phyloP scores from a whole-genome alignment of 2,113 vertebrate species.

The Platysternon megacephalum region DNA sequence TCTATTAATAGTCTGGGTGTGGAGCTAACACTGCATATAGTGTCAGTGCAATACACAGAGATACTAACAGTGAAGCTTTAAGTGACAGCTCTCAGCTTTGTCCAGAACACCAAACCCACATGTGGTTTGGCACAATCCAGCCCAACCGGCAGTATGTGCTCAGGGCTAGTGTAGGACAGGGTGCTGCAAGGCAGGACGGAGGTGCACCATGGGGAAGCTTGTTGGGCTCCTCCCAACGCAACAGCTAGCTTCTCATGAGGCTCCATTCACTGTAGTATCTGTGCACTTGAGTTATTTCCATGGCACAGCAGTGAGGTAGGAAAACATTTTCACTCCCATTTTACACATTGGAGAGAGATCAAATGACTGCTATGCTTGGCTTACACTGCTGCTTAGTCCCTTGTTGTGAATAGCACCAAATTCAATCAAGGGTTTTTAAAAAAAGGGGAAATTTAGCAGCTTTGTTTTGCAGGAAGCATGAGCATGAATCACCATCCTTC shows the following conservation, averaged over 20 bases:
- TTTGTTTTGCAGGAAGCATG: neutral
- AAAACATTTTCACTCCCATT: neutral
- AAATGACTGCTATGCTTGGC: neutral
- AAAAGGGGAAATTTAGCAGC: neutral
- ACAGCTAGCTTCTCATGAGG: neutral
- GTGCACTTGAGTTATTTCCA: neutral
- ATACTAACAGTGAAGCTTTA: neutral
- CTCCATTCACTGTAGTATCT: neutral
- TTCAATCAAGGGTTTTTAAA: neutral
- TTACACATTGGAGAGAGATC: neutral
- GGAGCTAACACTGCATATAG: neutral
- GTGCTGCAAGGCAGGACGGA: accelerated
- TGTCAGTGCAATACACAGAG: neutral
- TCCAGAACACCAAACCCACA: too few relatives aligned
- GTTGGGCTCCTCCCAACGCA: neutral
- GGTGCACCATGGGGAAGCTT: accelerated
- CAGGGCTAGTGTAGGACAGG: neutral
- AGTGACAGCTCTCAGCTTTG: neutral
- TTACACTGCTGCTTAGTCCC: neutral
- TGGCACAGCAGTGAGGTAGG: neutral
- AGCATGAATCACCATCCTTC: neutral
- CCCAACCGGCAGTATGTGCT: accelerated
- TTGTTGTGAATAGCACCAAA: neutral
- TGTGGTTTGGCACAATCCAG: neutral
- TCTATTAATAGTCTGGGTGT: neutral